Evolutionary conservation across 1,140 invertebrate genomes (phyloP), one percentile per base, ranked within the genome.

Genomic region (Neotoxoptera formosana): DNA sequence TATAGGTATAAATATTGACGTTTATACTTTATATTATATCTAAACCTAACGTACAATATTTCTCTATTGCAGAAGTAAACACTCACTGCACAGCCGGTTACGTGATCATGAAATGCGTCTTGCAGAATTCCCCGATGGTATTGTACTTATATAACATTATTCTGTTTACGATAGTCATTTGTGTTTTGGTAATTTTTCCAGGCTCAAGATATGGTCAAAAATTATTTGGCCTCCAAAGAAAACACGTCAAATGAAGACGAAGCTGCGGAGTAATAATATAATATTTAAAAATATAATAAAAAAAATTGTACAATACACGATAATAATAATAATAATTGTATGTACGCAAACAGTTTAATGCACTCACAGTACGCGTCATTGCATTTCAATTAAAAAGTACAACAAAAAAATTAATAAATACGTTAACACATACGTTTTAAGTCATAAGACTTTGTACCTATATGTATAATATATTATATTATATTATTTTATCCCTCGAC

Each of bases 101-200:
- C 14, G 67, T n/a, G n/a, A 1, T 92, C n/a, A 34, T 83, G 60
- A 83, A 83, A 36, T 92, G 91, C 47, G 20, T 34, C 47, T 23
- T 92, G 47, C 30, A 92, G 83, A 17, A 92, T 83, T 92, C 91
- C 8, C 20, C 76, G 21, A 92, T 92, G 91, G 91, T 53, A 53
- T 53, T 21, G 30, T 48, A 9, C 23, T 1, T 20, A 53, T 20
- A 21, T 11, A 20, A 41, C 41, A 21, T 34, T 23, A 8, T 51
- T 34, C 7, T 2, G 47, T 23, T 51, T 53, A 34, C 1, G 4
- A 30, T n/a, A 1, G 11, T 48, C 6, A 76, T 76, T 76, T 17
- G 41, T n/a, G 21, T 34, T 88, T 53, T 2, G 17, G 53, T 53
- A 0, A 23, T 88, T 88, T 88, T 51, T 23, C 36, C 51, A 90